Percentiles rank a stretch among this genome's conserved stretches.
These are phyloP conservation scores for Drosophila quinaria DNA, from an alignment of 2,888 invertebrate species.

Conservation along the genomic window DNA sequence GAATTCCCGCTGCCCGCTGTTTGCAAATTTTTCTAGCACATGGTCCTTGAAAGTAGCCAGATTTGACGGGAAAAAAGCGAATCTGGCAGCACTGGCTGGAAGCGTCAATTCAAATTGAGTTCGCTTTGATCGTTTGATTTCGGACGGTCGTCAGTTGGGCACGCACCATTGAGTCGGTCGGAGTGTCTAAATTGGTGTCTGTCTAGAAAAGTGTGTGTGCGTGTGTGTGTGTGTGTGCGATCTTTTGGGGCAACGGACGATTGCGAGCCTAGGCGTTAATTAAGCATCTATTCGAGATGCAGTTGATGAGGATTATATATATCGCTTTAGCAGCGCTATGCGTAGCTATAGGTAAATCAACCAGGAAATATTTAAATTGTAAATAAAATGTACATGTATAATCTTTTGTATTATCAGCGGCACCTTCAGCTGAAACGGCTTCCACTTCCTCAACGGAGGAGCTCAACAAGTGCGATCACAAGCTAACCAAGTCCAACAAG, in stretches of 20 bases:
- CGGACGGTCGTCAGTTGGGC: conserved; percentile 55
- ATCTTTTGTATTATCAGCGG: conserved; percentile 25
- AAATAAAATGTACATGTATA: background rate
- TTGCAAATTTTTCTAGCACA: no score
- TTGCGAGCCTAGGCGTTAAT: conserved; percentile 28
- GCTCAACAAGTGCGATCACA: conserved; percentile 71
- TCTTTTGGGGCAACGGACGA: conserved; percentile 45
- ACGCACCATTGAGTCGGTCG: conserved; percentile 68
- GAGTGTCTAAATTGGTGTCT: conserved; percentile 38
- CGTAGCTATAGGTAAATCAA: conserved; percentile 22
- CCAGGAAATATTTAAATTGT: background rate
- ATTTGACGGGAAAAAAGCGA: no score
- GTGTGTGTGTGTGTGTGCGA: conserved; percentile 1
- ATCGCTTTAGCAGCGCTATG: conserved; percentile 21
- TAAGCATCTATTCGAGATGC: conserved; percentile 18
- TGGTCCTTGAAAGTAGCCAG: no score
- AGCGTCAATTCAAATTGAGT: conserved; percentile 16
- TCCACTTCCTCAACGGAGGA: conserved; percentile 33
- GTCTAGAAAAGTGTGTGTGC: background rate
- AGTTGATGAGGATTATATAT: background rate
- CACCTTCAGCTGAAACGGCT: conserved; percentile 32
- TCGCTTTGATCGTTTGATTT: conserved; percentile 7
- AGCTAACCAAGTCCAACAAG: conserved; percentile 67
- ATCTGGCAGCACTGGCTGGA: no score
- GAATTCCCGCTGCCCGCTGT: no score